Evolutionary conservation across 2,888 invertebrate species (phyloP).

Genomic region (Villa cingulata): DNA sequence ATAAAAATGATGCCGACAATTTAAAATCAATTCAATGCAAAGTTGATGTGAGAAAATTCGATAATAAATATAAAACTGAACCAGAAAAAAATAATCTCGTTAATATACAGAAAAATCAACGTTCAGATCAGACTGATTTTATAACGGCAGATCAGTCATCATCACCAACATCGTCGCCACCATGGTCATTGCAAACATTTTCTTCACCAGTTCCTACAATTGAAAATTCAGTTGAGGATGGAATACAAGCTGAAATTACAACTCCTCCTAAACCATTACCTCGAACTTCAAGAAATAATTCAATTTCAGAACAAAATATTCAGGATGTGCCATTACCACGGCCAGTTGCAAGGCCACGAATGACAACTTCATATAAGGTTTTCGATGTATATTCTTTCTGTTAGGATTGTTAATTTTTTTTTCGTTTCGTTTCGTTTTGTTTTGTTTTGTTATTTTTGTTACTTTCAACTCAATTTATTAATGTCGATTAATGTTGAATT

Average conservation of each 20-base stretch:
- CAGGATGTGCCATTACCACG: conserved; percentile 39
- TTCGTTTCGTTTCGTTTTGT: neutral
- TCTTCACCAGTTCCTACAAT: neutral
- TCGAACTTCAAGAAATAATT: conserved; percentile 54
- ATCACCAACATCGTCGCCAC: conserved; percentile 23
- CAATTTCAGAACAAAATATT: conserved; percentile 46
- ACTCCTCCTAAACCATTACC: conserved; percentile 70
- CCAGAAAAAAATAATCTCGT: conserved; percentile 19
- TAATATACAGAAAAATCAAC: conserved; percentile 7
- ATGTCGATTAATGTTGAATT: conserved; percentile 5
- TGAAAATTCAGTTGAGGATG: conserved; percentile 26
- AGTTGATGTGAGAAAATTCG: conserved; percentile 49
- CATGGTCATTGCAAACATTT: conserved; percentile 8
- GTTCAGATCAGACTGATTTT: conserved; percentile 3
- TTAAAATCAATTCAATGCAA: conserved; percentile 24
- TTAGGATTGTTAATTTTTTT: neutral
- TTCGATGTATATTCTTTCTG: neutral
- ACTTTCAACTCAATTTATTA: no score
- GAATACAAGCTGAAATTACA: conserved; percentile 18
- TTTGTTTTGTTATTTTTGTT: conserved; percentile 3
- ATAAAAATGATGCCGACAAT: neutral
- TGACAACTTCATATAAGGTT: conserved; percentile 70
- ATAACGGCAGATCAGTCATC: neutral
- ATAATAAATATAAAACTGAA: conserved; percentile 37
- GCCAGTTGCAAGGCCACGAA: conserved; percentile 55